phyloP scores from a whole-genome alignment of 1,140 invertebrate species.

The Centruroides vittatus region DNA sequence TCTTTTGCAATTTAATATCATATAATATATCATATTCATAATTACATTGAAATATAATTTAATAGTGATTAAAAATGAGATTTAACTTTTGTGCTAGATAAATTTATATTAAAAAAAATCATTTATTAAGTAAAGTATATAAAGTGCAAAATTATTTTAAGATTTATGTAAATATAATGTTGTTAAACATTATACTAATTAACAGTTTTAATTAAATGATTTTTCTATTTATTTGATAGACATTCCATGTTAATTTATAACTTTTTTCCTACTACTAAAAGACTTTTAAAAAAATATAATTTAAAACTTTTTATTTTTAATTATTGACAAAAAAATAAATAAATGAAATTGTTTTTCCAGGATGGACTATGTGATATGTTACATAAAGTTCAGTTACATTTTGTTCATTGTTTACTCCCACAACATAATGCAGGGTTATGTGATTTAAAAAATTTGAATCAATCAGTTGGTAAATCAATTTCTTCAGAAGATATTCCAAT shows the following conservation, averaged over 20 bases:
- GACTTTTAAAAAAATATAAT: not conserved
- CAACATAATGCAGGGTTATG: constrained; percentile 53
- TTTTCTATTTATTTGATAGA: no score
- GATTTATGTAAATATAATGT: no score
- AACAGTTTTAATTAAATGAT: no score
- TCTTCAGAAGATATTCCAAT: constrained; percentile 46
- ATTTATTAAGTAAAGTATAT: no score
- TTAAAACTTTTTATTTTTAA: not conserved
- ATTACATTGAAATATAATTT: no score
- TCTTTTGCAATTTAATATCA: no score
- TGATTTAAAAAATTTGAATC: constrained; percentile 24
- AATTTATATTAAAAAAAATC: no score
- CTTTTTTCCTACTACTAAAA: not conserved
- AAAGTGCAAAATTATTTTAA: no score
- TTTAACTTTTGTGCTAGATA: no score
- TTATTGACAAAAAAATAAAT: not conserved
- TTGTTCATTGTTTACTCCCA: constrained; percentile 77
- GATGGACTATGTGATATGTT: constrained; percentile 81
- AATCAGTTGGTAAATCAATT: constrained; percentile 12
- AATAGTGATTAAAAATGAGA: no score
- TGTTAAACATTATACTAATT: no score
- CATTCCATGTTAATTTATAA: not conserved
- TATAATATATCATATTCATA: no score
- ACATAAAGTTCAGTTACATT: constrained; percentile 60
- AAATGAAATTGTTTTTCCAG: constrained; percentile 23